Evolutionary conservation across 2,888 invertebrate species (phyloP).

Genomic region (Phaonia tiefii): DNA sequence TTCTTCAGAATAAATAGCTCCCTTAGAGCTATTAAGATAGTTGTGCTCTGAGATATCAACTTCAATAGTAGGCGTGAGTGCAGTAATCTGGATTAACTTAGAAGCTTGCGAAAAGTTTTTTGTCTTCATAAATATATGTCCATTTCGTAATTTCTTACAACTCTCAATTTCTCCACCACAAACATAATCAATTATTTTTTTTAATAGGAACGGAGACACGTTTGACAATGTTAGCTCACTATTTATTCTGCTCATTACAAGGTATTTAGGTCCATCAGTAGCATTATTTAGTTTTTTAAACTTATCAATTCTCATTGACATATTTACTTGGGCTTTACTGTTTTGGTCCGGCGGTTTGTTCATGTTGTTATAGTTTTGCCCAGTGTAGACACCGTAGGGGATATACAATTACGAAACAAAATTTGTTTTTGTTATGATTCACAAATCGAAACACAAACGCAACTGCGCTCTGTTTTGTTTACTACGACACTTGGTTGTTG

Average conservation of each 20-base stretch:
- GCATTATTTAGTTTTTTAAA: background rate
- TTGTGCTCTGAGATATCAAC: constrained; percentile 11
- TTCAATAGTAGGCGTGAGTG: background rate
- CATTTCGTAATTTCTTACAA: constrained; percentile 20
- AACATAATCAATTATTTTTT: background rate
- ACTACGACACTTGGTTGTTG: no score
- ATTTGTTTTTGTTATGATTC: background rate
- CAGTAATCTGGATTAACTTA: background rate
- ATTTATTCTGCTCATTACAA: background rate
- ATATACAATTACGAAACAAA: no score
- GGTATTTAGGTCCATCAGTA: background rate
- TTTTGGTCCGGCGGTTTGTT: background rate
- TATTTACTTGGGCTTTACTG: no score
- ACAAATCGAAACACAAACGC: background rate
- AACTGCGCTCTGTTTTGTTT: background rate
- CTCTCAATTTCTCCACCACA: constrained; percentile 11
- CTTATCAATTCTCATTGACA: background rate
- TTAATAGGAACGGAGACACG: constrained; percentile 3
- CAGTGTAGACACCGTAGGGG: no score
- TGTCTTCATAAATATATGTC: constrained; percentile 3
- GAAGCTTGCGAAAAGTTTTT: constrained; percentile 15
- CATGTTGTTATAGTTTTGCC: background rate
- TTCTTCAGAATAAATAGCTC: constrained; percentile 1
- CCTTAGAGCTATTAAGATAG: background rate
- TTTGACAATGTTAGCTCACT: background rate